Evolutionary conservation across 2,888 invertebrate species (phyloP), one percentile per base, ranked within the genome.

Genomic region (Drosophila nigricruria): DNA sequence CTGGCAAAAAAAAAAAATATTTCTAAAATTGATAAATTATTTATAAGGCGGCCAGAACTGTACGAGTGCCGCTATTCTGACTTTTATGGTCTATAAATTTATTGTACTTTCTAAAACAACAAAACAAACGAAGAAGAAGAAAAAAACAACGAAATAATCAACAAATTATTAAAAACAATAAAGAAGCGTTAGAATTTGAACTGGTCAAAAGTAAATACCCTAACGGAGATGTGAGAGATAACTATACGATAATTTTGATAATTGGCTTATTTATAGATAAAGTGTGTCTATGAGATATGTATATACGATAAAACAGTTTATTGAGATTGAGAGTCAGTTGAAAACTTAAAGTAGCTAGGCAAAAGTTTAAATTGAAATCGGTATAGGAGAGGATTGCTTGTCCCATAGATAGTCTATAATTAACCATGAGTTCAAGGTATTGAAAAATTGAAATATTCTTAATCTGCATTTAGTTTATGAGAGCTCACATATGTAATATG

Each of bases 71-170:
- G 79, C 69, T 73, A 64, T 73, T 77, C 62, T 54, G 45, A 45
- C 75, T 73, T 87, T 88, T 82, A 86, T 86, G 88, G 88, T 82
- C 81, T 80, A 86, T 73, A 86, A 81, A 87, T 80, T 86, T 79
- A 76, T 76, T 81, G 70, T 70, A 81, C 73, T 82, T 85, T 88
- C 75, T 77, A 67, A 79, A 77, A 40, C 62, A 57, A 59, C n/a
- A 63, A 8, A 58, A 45, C 38, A 47, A 67, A 40, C 3, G 23
- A 43, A 43, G 14, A 43, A 42, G 14, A 12, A 32, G 32, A 25
- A 34, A 58, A 20, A 43, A 43, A 43, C 49, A 54, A 27, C 49
- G 36, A 62, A 43, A 54, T 27, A 47, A 58, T 30, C 47, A 62
- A 62, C 52, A 63, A 79, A 77, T 76, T 73, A 58, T 50, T 42